Percentiles rank a stretch among this genome's conserved stretches.
Conservation (phyloP, 2,888 invertebrate genomes). For the Cataglyphis albicans region DNA sequence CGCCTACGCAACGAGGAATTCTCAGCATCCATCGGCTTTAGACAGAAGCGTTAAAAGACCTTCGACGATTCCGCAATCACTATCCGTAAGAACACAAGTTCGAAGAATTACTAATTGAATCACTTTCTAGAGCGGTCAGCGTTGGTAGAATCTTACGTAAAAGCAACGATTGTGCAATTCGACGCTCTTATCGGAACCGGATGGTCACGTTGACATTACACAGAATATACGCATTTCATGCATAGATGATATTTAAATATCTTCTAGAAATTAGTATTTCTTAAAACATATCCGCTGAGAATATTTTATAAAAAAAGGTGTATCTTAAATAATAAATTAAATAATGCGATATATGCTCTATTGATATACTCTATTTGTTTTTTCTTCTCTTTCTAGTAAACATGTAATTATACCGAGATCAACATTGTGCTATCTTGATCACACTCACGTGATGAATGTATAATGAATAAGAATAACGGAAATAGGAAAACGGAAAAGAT, state of each 20-base stretch:
- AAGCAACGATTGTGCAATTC: conserved; percentile 24
- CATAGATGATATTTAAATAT: not conserved
- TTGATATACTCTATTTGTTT: not conserved
- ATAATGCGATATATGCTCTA: not conserved
- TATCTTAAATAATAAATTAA: not conserved
- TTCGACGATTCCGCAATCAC: conserved; percentile 29
- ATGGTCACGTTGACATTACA: not conserved
- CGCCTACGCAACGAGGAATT: not conserved
- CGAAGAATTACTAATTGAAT: conserved; percentile 27
- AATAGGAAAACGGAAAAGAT: too few species aligned
- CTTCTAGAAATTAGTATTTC: not conserved
- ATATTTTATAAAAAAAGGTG: not conserved
- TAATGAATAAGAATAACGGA: too few species aligned
- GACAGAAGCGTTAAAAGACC: conserved; percentile 15
- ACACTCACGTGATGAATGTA: not conserved
- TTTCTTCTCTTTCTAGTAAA: not conserved
- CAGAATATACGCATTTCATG: not conserved
- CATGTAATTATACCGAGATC: too few species aligned
- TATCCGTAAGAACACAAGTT: conserved; percentile 26
- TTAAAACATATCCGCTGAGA: not conserved
- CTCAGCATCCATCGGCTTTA: conserved; percentile 3
- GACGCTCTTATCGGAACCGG: conserved; percentile 3
- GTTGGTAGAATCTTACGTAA: conserved; percentile 34
- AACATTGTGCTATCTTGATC: not conserved
- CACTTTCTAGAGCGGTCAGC: conserved; percentile 34